Evolutionary conservation across 1,140 invertebrate species (phyloP), one percentile per base, ranked within the genome.

Genomic region (Phymorhynchus buccinoides): DNA sequence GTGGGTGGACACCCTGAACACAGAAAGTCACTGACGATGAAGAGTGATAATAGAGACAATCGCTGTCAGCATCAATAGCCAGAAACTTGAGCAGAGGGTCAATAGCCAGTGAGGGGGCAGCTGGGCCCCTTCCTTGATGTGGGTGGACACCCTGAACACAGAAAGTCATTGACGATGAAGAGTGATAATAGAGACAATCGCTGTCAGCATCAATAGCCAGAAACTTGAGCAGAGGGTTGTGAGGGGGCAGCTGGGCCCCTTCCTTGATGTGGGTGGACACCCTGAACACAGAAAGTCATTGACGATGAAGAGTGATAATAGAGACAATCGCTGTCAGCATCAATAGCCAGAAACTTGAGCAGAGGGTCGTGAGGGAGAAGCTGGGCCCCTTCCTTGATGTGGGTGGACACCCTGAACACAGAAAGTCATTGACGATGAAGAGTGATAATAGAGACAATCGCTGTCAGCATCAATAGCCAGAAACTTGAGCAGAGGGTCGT

Each of bases 311-410:
- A n/a, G n/a, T n/a, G n/a, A n/a, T n/a, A n/a, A n/a, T n/a, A n/a
- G n/a, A n/a, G n/a, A n/a, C n/a, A n/a, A n/a, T n/a, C n/a, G n/a
- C n/a, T n/a, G n/a, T n/a, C n/a, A n/a, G n/a, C n/a, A n/a, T n/a
- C n/a, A n/a, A n/a, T n/a, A n/a, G n/a, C 88, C 83, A 91, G 84
- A 84, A 91, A 90, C 84, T 91, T 90, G 68, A 90, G 87, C 77
- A 91, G 81, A 1, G 85, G 85, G 80, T 91, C 90, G 18, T 80
- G 37, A 14, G 87, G 87, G 6, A 90, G 90, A 12, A 90, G 32
- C 12, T 48, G 30, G 3, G 86, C 78, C 44, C 87, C 88, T 52
- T 90, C 90, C 77, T 90, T 90, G 16, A 90, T 77, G 16, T 52
- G 62, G 35, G 87, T 90, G 35, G 80, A 71, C 32, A 80, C 68